Base-by-base conservation (phyloP, 2,113 vertebrate species). In the Numida meleagris region DNA sequence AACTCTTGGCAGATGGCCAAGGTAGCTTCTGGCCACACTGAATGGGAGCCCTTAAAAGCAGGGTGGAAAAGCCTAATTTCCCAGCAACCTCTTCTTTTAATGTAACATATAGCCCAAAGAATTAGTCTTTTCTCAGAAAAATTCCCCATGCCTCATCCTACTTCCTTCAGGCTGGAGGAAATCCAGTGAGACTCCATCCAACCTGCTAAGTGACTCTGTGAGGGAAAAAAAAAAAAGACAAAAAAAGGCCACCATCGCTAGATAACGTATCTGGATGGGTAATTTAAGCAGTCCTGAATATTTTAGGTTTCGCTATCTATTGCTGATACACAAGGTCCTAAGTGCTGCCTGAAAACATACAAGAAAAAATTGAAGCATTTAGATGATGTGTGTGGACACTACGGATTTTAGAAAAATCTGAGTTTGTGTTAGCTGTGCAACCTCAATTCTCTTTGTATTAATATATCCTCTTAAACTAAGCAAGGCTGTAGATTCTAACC, bases 121-220 rank as follows among this genome's bases (percentile, higher is more conserved):
- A 95, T 91, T 80, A 82, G 40, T 68, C 71, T 94, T 94, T 95
- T 93, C 68, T 89, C 57, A 66, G 59, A 82, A 91, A 94, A 91
- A 79, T 33, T 68, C 14, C 63, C 67, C 67, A 33, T 0, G 1
- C 40, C 9, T 12, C 21, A 59, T 34, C 7, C 12, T 53, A 70
- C 51, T 94, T 94, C 66, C 87, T 95, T 90, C 43, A 82, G 63
- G 65, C 51, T 94, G 88, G 75, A 89, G 58, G 82, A 88, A 55
- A 66, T 93, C 85, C 90, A 91, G 16, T 6, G 67, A 71, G 48
- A 62, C 48, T 86, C 23, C 29, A 50, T 83, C 33, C 61, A 77
- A 71, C 12, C 23, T 38, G 19, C 27, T 63, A 50, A 70, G 62
- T 29, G 20, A 12, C 29, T 65, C 62, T 51, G 27, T 19, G 42